A percentile compares a stretch with the other conserved stretches of the same genome.
Evolutionary conservation across 1,140 invertebrate genomes (phyloP).

Genomic region (Chymomyza costata): DNA sequence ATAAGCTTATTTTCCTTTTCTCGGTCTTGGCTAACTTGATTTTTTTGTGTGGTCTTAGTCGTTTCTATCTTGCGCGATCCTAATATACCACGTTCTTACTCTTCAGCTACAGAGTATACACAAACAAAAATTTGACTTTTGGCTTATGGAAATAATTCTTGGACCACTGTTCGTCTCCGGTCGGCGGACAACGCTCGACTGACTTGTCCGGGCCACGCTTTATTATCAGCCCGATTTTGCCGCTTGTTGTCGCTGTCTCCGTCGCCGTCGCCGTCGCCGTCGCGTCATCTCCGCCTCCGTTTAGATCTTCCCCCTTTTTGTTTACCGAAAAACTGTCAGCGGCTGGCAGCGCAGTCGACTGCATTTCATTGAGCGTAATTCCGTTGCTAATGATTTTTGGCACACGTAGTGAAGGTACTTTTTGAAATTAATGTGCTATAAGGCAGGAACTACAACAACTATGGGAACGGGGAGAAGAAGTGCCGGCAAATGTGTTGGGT

Average conservation of each 20-base stretch:
- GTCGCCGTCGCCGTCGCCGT: conserved; percentile 21
- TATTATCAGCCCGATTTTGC: conserved; percentile 55
- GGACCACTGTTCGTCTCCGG: not conserved
- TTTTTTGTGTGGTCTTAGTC: too few species aligned
- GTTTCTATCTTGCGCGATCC: too few species aligned
- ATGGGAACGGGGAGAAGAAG: conserved; percentile 43
- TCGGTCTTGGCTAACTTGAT: too few species aligned
- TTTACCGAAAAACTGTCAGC: too few species aligned
- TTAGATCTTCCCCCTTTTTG: too few species aligned
- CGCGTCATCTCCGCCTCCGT: too few species aligned
- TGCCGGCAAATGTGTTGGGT: too few species aligned
- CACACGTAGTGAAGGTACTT: conserved; percentile 71
- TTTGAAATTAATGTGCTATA: conserved; percentile 71
- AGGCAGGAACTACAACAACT: conserved; percentile 43
- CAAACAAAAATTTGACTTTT: too few species aligned
- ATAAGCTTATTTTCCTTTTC: too few species aligned
- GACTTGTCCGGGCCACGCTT: conserved; percentile 52
- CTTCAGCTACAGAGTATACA: too few species aligned
- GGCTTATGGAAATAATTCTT: too few species aligned
- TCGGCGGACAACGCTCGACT: not conserved
- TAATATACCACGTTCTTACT: too few species aligned
- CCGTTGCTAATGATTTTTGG: conserved; percentile 74
- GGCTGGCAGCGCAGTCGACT: conserved; percentile 35
- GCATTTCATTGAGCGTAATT: conserved; percentile 74
- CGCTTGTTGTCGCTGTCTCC: not conserved